Percentiles rank a stretch among this genome's conserved stretches.
Conservation (phyloP, 2,113 vertebrate genomes). For the Neogale vison region DNA sequence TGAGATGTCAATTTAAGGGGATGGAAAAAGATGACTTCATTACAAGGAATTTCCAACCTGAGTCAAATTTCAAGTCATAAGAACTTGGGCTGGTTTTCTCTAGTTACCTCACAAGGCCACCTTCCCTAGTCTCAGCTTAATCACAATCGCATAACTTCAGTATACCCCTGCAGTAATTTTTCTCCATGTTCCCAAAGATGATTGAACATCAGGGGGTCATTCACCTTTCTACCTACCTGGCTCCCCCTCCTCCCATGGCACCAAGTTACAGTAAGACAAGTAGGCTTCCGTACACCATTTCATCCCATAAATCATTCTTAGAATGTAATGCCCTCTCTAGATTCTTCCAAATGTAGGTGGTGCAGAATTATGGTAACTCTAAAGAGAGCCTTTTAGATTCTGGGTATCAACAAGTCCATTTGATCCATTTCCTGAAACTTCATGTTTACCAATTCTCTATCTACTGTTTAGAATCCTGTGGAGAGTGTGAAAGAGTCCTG, state of each 20-base stretch:
- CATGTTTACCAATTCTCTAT: background rate
- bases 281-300: background rate
- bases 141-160: background rate
- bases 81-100: background rate
- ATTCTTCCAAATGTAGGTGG: background rate
- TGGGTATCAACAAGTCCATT: background rate
- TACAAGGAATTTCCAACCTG: conserved; percentile 43
- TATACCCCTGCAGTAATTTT: background rate
- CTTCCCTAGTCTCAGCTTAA: conserved; percentile 21
- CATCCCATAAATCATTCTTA: background rate
- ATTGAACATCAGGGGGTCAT: background rate
- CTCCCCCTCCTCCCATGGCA: background rate
- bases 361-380: background rate
- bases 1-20: conserved; percentile 15
- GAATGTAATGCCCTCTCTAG: background rate
- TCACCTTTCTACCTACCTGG: background rate
- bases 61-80: conserved; percentile 49
- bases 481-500: background rate
- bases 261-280: background rate
- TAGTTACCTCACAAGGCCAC: background rate
- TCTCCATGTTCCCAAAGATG: background rate
- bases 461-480: background rate
- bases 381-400: conserved; percentile 9
- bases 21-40: conserved; percentile 23
- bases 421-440: background rate